Evolutionary conservation across 2,797 vertebrate species (phyloP).

Genomic region (Synanceia verrucosa): DNA sequence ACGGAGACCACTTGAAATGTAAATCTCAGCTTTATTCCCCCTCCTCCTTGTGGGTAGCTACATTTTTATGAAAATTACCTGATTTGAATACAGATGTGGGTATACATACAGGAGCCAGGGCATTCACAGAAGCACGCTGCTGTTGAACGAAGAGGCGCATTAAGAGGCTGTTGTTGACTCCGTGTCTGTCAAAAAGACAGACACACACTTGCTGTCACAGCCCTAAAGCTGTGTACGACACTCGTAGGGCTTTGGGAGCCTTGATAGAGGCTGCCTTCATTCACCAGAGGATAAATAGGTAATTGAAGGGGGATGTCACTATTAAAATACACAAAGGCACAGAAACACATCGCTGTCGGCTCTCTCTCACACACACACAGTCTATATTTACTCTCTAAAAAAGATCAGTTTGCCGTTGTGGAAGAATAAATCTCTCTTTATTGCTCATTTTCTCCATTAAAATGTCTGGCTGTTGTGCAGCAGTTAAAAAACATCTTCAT

Average conservation of each 20-base stretch:
- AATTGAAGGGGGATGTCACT: conserved; percentile 56
- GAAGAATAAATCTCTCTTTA: not conserved
- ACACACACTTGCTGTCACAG: conserved; percentile 41
- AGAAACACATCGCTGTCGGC: conserved; percentile 21
- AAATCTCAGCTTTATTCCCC: conserved; percentile 64
- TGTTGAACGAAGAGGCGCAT: conserved; percentile 57
- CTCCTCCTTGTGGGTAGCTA: conserved; percentile 52
- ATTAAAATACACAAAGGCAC: conserved; percentile 52
- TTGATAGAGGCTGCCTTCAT: conserved; percentile 47
- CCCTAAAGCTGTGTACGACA: conserved; percentile 40
- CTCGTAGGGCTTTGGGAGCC: conserved; percentile 43
- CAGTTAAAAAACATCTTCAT: not conserved
- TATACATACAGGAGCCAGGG: conserved; percentile 34
- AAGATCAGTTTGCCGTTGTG: not conserved
- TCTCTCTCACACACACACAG: not conserved
- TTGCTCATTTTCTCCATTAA: not conserved
- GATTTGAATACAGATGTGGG: conserved; percentile 74
- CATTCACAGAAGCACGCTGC: conserved; percentile 48
- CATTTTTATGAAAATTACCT: conserved; percentile 75
- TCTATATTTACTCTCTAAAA: not conserved
- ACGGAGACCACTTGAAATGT: conserved; percentile 71
- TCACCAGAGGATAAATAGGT: conserved; percentile 63
- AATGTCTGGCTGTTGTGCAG: not conserved
- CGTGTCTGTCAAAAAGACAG: conserved; percentile 65
- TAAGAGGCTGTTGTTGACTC: conserved; percentile 68